These are phyloP conservation scores for Mionectes macconnelli DNA, from an alignment of 2,113 vertebrate genomes.

Conservation along the genomic window DNA sequence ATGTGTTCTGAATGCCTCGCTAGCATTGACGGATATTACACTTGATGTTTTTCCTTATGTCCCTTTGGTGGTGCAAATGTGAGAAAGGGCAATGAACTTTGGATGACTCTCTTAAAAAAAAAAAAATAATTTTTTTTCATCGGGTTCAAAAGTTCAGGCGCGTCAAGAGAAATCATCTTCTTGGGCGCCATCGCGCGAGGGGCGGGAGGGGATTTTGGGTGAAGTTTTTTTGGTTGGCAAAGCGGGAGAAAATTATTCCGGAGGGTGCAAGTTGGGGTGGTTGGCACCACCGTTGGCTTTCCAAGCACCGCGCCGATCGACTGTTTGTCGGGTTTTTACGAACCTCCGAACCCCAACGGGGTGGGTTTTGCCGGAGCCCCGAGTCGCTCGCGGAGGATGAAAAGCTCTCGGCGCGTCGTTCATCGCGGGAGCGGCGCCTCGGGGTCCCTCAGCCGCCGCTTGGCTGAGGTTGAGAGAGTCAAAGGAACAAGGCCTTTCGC, in stretches of 20 bases:
- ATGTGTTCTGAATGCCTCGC: slow-evolving; percentile 39
- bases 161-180: slow-evolving; percentile 67
- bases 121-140: background rate
- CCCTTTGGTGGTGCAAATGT: slow-evolving; percentile 68
- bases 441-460: background rate
- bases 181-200: background rate
- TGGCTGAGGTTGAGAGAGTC: background rate
- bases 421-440: background rate
- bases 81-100: slow-evolving; percentile 76
- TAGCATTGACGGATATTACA: slow-evolving; percentile 68
- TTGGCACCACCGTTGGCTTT: background rate
- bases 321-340: background rate
- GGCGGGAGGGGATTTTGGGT: background rate
- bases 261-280: background rate
- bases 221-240: background rate
- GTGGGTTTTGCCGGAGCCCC: background rate
- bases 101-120: slow-evolving; percentile 62
- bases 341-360: background rate
- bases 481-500: background rate
- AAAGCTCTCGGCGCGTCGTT: background rate
- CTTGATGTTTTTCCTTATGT: slow-evolving; percentile 73
- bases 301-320: background rate
- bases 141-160: slow-evolving; percentile 70
- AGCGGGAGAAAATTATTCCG: background rate
- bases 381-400: background rate